Base-by-base conservation (phyloP, 2,888 invertebrate genomes). In the Gari tellinella region DNA sequence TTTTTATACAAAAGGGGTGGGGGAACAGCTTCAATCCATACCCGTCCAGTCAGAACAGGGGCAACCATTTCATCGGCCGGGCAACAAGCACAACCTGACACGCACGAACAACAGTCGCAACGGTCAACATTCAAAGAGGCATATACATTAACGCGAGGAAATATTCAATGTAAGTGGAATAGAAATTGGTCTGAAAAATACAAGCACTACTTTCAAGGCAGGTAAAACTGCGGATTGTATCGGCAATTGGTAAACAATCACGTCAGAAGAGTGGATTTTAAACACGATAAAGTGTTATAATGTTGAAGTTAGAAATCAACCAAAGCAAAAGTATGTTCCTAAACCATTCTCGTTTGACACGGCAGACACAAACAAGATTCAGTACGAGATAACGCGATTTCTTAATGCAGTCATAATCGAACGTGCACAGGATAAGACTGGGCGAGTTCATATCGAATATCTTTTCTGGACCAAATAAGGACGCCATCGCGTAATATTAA, bases 361-460 rank as follows among this genome's bases (percentile, higher is more conserved):
- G 8, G 37, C 17, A 7, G 64, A 64, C 15, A 45, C 45, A 17
- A 21, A 37, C 1, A 55, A 48, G 56, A 64, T 64, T 12, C 37
- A 56, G n/a, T 19, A 15, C 14, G 56, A 64, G 48, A 45, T 64
- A 37, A 37, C 55, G 15, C 15, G 63, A 21, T 53, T 45, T 55
- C 45, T 63, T 45, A 8, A 55, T n/a, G 8, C 23, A 19, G 45
- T 45, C 12, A 56, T 64, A 41, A 56, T 64, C n/a, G 38, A 63
- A 64, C 15, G 19, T 17, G 60, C 46, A 7, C 21, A 46, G 37
- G 26, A 4, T 15, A 15, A 46, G n/a, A 7, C n/a, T 5, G 21
- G 26, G 49, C 41, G 46, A 65, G 38, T 65, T 49, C 38, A 56
- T 65, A 10, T 49, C 57, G 1, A 65, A 65, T 49, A 65, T 65